Evolutionary conservation across 2,888 invertebrate genomes (phyloP), one percentile per base, ranked within the genome.

Genomic region (Nephrotoma flavescens): DNA sequence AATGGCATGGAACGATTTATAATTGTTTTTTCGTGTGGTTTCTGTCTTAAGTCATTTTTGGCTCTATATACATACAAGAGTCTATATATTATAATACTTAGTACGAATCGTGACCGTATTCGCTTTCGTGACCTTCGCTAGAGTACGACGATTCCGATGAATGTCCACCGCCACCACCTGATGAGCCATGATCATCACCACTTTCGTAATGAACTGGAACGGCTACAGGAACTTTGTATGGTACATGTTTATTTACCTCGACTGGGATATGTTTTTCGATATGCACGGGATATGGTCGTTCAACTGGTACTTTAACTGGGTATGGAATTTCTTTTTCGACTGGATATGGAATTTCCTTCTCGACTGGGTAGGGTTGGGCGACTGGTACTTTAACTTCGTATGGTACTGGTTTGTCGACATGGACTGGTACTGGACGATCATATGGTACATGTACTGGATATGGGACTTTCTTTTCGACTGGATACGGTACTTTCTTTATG

Each of bases 211-310:
- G 88, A 88, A 57, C 87, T 87, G 57, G 44, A 87, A 86, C 87
- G 41, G n/a, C 86, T 83, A 44, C 87, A 84, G 86, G 83, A 87
- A 84, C 94, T 91, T 96, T 96, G 42, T 95, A 95, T 45, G 95
- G 95, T 86, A 96, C 93, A 87, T 94, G 94, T 89, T 95, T 95
- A 89, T 95, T 94, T 0, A 94, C 92, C 9, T 93, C 93, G 89
- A 94, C 94, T 0, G 95, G 94, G 47, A 95, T 94, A 88, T 94
- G 94, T 90, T 96, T 96, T 88, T 96, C 96, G 2, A 96, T 96
- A 88, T 93, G 94, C 88, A 94, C 94, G 42, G 95, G 93, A 87
- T 94, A 93, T 0, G 95, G 95, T 88, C 92, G 90, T 89, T 95
- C 95, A 7, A 95, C 93, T 52, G 92, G 93, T 0, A 95, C 94